phyloP scores from a whole-genome alignment of 2,797 vertebrate species.

The Nothura maculosa region DNA sequence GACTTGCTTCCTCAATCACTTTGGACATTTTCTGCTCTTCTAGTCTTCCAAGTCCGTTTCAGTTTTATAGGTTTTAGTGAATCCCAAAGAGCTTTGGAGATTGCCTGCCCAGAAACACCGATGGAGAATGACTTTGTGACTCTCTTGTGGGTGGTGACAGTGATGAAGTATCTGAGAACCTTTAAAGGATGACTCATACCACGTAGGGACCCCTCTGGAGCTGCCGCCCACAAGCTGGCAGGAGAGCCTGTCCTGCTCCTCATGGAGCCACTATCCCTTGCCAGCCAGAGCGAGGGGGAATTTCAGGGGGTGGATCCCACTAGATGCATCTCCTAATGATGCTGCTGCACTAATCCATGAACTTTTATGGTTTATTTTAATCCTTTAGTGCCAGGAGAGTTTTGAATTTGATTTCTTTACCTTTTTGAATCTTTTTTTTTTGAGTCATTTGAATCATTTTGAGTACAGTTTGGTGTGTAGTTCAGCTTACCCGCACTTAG shows the following conservation, averaged over 20 bases:
- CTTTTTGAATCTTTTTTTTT: background rate
- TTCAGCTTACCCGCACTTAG: background rate
- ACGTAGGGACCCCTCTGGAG: background rate
- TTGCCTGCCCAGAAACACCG: background rate
- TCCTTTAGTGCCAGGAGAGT: background rate
- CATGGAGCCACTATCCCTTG: background rate
- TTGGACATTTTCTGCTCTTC: background rate
- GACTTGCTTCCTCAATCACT: background rate
- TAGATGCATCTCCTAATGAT: background rate
- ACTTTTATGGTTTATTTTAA: background rate
- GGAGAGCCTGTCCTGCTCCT: background rate
- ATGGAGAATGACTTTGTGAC: background rate
- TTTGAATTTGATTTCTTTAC: background rate
- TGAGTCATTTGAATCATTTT: background rate
- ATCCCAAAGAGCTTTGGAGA: background rate
- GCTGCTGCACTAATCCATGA: background rate
- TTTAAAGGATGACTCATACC: background rate
- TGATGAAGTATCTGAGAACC: background rate
- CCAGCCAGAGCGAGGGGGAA: rapidly evolving
- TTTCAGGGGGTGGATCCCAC: background rate
- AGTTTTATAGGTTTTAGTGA: background rate
- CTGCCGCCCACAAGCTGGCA: background rate
- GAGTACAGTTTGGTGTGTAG: background rate
- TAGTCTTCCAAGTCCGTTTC: background rate
- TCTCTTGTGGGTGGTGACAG: background rate